phyloP scores from a whole-genome alignment of 1,140 invertebrate genomes.

The Myzus persicae region DNA sequence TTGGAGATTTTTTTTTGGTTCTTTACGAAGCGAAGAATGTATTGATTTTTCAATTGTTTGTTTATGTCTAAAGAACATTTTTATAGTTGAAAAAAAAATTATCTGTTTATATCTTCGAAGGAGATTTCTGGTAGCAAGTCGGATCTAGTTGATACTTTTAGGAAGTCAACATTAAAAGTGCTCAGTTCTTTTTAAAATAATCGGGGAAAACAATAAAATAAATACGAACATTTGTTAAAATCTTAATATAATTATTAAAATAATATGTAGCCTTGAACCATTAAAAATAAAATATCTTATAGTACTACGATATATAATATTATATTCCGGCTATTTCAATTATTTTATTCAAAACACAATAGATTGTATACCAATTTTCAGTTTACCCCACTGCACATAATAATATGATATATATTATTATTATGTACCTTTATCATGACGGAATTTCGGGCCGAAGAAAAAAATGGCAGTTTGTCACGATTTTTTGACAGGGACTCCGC shows the following conservation, averaged over 20 bases:
- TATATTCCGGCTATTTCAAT: background rate
- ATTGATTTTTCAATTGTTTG: background rate
- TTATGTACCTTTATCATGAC: background rate
- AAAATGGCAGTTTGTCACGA: background rate
- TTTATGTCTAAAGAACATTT: background rate
- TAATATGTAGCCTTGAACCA: background rate
- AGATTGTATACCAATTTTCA: background rate
- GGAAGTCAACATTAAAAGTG: background rate
- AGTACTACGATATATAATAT: no score
- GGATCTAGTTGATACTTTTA: background rate
- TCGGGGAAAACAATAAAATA: no score
- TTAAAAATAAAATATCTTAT: background rate
- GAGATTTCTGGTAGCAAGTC: background rate
- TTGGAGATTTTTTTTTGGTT: no score
- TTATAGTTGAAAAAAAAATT: background rate
- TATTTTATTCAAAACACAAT: conserved; percentile 8
- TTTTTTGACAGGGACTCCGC: background rate
- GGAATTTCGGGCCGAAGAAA: background rate
- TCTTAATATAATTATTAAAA: background rate
- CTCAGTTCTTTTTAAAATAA: background rate
- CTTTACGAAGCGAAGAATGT: no score
- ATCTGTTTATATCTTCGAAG: background rate
- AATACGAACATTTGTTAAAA: background rate
- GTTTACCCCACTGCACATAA: background rate
- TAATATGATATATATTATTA: background rate